phyloP scores from a whole-genome alignment of 2,113 vertebrate species.

The Upupa epops region DNA sequence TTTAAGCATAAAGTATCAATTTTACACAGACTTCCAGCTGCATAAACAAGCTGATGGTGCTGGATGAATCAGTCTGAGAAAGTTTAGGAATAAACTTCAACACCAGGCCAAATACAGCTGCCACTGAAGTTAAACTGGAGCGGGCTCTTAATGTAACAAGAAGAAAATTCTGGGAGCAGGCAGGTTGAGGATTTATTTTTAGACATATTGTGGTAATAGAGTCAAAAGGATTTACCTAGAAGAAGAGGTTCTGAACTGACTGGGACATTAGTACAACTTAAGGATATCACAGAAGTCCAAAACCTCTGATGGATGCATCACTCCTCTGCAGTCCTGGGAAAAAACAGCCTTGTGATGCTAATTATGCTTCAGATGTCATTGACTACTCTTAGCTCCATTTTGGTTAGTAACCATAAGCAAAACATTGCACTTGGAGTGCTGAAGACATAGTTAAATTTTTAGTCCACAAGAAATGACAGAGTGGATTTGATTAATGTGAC shows the following conservation, averaged over 20 bases:
- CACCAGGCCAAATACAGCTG: constrained; percentile 7
- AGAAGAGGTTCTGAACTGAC: constrained; percentile 22
- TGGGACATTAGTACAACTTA: background rate
- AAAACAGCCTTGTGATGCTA: background rate
- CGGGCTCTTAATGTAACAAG: background rate
- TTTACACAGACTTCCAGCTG: constrained; percentile 48
- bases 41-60: constrained; percentile 46
- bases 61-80: constrained; percentile 6
- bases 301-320: background rate
- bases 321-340: constrained; percentile 16
- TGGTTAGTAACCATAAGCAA: constrained; percentile 3
- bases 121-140: background rate
- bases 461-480: background rate
- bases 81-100: constrained; percentile 4
- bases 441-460: background rate
- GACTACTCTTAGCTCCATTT: background rate
- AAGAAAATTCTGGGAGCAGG: background rate
- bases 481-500: background rate
- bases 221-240: constrained; percentile 29
- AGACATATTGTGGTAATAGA: constrained; percentile 1
- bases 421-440: background rate
- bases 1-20: constrained; percentile 22
- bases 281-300: background rate
- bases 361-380: constrained; percentile 32
- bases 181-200: constrained; percentile 36